Evolutionary conservation across 2,113 vertebrate species (phyloP).

Genomic region (Alces alces): DNA sequence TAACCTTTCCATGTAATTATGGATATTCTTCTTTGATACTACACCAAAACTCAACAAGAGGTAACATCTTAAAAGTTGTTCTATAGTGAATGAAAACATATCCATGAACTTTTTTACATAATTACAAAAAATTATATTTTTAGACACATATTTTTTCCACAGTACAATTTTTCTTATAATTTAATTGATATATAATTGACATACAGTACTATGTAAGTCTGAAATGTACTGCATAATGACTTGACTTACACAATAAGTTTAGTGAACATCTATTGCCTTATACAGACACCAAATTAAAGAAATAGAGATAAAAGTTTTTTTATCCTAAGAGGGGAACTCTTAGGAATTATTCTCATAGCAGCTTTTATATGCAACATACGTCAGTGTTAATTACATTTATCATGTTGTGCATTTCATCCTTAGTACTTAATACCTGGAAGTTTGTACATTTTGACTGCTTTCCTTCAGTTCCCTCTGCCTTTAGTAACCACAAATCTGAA

Average conservation of each 20-base stretch:
- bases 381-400: background rate
- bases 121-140: background rate
- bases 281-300: background rate
- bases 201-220: background rate
- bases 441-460: background rate
- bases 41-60: background rate
- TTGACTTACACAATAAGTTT: background rate
- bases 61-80: background rate
- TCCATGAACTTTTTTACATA: background rate
- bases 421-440: background rate
- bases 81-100: background rate
- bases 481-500: background rate
- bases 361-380: background rate
- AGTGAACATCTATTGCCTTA: background rate
- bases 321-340: background rate
- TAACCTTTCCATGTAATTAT: background rate
- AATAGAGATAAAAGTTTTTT: background rate
- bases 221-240: background rate
- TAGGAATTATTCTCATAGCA: background rate
- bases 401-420: background rate
- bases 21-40: background rate
- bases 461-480: background rate
- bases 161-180: background rate
- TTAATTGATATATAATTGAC: background rate
- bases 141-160: background rate